Base-by-base conservation (phyloP, 2,888 invertebrate species). In the Tetragonisca angustula region DNA sequence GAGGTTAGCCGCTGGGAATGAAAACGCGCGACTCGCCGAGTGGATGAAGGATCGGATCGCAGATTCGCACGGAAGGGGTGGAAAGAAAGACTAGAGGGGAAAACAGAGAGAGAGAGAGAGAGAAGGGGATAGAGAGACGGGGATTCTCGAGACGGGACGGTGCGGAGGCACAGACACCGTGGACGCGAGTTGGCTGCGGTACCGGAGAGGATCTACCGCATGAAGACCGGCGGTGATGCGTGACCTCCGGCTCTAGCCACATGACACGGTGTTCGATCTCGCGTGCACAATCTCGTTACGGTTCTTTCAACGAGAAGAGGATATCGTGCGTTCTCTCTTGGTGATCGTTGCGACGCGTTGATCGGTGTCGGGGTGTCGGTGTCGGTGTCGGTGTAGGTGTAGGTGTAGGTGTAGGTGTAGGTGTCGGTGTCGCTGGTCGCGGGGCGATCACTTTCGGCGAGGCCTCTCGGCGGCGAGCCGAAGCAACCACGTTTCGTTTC, bases 241-340 rank as follows among this genome's bases (percentile, higher is more conserved):
- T 77, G 83, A 84, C 77, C 77, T 83, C 77, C 50, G 72, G 36
- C 59, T 27, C 52, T 73, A 49, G 69, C 73, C 84, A 76, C 84
- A 76, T 85, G 84, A 84, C 76, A 64, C 59, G 69, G 69, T 27
- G 72, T 36, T 36, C 54, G 64, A 49, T 84, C 43, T 43, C 43
- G 76, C 79, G 75, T 76, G 80, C 49, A 43, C 32, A 24, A 59
- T 36, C 70, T n/a, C 27, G 59, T 32, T 49, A 15, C 64, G 36
- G n/a, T 70, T 52, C 13, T 27, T 71, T 27, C 76, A 21, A 21
- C 52, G 21, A 65, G 43, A 71, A 64, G 52, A 68, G 36, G 49
- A 32, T 24, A 64, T 64, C 65, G 65, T 65, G 65, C 43, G 54
- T 43, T 27, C 43, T 21, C 43, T 21, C 11, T 19, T 43, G 50